Evolutionary conservation across 2,888 invertebrate genomes (phyloP), one percentile per base, ranked within the genome.

Genomic region (Linnaemya tessellans): DNA sequence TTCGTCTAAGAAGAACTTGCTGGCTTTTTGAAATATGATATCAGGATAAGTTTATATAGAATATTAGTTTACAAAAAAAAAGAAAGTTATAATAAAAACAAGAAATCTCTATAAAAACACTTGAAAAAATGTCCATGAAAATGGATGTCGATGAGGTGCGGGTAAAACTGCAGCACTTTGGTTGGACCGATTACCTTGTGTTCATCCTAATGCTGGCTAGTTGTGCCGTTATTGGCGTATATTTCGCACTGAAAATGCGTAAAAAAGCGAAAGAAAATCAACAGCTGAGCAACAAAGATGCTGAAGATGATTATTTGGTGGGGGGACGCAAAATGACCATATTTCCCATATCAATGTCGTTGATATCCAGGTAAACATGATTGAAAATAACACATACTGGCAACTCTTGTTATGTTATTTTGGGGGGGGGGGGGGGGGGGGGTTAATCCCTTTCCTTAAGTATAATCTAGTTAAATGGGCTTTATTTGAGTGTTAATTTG

Each of bases 211-310:
- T 97, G 97, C 92, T 97, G 88, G 93, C 95, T 15, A 93, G 96
- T 49, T 97, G 97, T 92, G 95, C 97, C 0, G 93, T 94, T 13
- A 96, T 97, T 62, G 97, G 97, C 0, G 92, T 97, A n/a, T 97
- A 96, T 90, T 97, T 96, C 93, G 97, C 96, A 1, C 95, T 96
- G 87, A 93, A 95, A 90, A 95, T 95, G 90, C 89, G 91, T 0
- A 87, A 88, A 3, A 91, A 92, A 49, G 86, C 90, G 1, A 95
- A 95, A 84, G 87, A 88, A 58, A 88, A 89, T 7, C 89, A 89
- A 74, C 80, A 86, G 30, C 56, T 80, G 8, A 89, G 82, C 11
- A 87, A 88, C 60, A 92, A 93, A 11, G 91, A 92, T 41, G 92
- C 92, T 41, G 93, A 94, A 60, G 94, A 94, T 87, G 94, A 94